Evolutionary conservation across 1,140 invertebrate genomes (phyloP).

Genomic region (Bombus terrestris): DNA sequence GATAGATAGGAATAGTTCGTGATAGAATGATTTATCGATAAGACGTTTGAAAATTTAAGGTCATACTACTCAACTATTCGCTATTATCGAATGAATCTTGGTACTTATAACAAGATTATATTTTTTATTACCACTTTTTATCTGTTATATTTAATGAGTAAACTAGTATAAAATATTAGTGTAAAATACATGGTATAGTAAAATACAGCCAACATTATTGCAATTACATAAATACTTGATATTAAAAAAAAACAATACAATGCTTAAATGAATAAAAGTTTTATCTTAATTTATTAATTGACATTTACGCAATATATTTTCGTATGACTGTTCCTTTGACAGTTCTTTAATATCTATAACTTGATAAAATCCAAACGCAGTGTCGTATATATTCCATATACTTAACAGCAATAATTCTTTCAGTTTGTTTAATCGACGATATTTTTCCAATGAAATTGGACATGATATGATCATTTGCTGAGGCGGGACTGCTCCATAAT

Average conservation of each 20-base stretch:
- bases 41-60: not conserved
- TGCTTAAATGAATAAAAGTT: too few species aligned
- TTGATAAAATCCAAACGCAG: slow-evolving; percentile 16
- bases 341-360: not conserved
- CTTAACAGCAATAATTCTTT: slow-evolving; percentile 13
- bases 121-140: not conserved
- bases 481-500: not conserved
- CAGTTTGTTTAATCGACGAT: not conserved
- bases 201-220: too few species aligned
- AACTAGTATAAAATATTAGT: too few species aligned
- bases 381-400: slow-evolving; percentile 16
- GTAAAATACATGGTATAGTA: too few species aligned
- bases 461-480: not conserved
- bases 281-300: not conserved
- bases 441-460: not conserved
- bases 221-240: too few species aligned
- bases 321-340: not conserved
- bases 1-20: not conserved
- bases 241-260: too few species aligned
- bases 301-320: not conserved
- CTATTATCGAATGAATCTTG: not conserved
- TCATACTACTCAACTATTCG: not conserved
- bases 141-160: not conserved
- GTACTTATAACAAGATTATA: not conserved
- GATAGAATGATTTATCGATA: not conserved